A percentile compares a stretch with the other conserved stretches of the same genome.
phyloP scores from a whole-genome alignment of 2,797 vertebrate species.

The Dendrocincla fuliginosa region DNA sequence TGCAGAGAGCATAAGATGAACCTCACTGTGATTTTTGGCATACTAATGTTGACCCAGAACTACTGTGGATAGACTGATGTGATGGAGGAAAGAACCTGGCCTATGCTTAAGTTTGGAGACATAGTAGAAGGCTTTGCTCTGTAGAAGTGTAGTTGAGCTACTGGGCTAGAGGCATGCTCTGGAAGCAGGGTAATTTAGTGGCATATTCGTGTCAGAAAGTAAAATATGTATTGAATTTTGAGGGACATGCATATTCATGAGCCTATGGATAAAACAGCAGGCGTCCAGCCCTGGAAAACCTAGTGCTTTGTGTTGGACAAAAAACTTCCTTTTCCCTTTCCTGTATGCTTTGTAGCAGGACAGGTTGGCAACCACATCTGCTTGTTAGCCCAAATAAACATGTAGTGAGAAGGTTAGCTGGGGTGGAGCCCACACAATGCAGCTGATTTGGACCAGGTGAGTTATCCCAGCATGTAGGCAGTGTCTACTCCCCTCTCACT shows the following conservation, averaged over 20 bases:
- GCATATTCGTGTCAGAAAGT: background rate
- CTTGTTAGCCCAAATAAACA: background rate
- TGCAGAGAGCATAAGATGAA: background rate
- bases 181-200: background rate
- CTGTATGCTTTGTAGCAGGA: background rate
- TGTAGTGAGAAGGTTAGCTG: background rate
- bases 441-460: background rate
- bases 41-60: background rate
- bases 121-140: background rate
- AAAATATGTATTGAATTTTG: background rate
- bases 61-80: background rate
- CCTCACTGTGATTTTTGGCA: background rate
- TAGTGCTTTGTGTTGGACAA: conserved; percentile 6
- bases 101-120: background rate
- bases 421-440: background rate
- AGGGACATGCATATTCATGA: background rate
- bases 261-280: background rate
- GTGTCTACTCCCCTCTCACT: background rate
- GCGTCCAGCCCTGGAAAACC: background rate
- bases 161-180: background rate
- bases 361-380: background rate
- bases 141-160: background rate
- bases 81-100: background rate
- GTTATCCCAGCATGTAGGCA: background rate
- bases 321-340: conserved; percentile 20